phyloP scores from a whole-genome alignment of 2,113 vertebrate genomes.

The Calonectris borealis region DNA sequence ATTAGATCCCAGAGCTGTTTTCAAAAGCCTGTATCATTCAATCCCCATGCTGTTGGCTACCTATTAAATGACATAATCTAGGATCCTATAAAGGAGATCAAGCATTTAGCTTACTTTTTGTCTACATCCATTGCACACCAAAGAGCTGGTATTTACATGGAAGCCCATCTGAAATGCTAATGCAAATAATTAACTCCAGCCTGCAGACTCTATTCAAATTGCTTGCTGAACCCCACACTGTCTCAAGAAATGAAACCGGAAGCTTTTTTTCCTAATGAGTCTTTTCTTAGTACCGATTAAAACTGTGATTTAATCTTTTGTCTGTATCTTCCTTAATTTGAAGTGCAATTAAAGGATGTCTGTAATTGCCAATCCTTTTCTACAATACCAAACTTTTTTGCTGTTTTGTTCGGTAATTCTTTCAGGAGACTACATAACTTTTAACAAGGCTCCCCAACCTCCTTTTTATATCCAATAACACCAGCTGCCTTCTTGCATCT shows the following conservation, averaged over 20 bases:
- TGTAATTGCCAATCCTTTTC: neutral
- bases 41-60: neutral
- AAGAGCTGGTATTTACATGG: constrained; percentile 26
- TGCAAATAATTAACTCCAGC: constrained; percentile 43
- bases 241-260: neutral
- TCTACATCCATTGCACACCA: neutral
- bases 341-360: constrained; percentile 24
- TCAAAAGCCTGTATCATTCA: constrained; percentile 5
- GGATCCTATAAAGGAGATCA: neutral
- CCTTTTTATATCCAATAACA: constrained; percentile 14
- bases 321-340: constrained; percentile 19
- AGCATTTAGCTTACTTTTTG: constrained; percentile 37
- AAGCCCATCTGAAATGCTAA: constrained; percentile 56
- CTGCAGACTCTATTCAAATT: constrained; percentile 20
- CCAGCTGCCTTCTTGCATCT: constrained; percentile 7
- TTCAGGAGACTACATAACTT: constrained; percentile 29
- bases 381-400: constrained; percentile 9
- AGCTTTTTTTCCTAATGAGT: neutral
- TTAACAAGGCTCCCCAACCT: constrained; percentile 51
- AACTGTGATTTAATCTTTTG: constrained; percentile 28
- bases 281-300: constrained; percentile 19
- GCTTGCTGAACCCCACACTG: neutral
- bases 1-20: constrained; percentile 49
- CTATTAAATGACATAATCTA: constrained; percentile 19
- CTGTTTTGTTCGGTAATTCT: constrained; percentile 1